Evolutionary conservation across 2,113 vertebrate genomes (phyloP), one percentile per base, ranked within the genome.

Genomic region (Phalacrocorax brasilianus): DNA sequence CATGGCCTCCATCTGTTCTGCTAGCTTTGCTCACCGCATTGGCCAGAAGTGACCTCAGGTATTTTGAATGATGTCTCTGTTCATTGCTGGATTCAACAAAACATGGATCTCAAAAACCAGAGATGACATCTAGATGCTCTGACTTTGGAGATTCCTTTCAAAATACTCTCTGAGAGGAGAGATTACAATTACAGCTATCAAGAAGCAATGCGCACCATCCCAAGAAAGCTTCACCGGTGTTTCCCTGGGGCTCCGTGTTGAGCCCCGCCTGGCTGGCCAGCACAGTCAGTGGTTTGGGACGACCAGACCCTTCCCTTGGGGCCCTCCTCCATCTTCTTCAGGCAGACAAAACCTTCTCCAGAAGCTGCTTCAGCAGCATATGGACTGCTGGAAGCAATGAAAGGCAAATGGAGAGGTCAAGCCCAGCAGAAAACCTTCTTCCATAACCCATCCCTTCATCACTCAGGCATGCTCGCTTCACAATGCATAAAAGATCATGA

Each of bases 261-360:
- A 72, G 32, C 17, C 12, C 21, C 9, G n/a, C 20, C 28, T 27
- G 32, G 14, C 10, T 26, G 13, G n/a, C 44, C 62, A 56, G 40
- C 44, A 42, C 0, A 0, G 1, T 0, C 4, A 23, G 12, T 27
- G 42, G 21, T 23, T 14, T 50, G 13, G 45, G 74, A 75, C 32
- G 33, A 80, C 35, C 21, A 76, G 47, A 45, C 11, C 9, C 27
- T 45, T 74, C 38, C 35, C 24, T 53, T 59, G 55, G n/a, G 14
- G 11, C 16, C 14, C 10, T 84, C 30, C 19, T 77, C 26, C 40
- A 42, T n/a, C 74, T 59, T 56, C 27, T 63, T 45, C 81, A 61
- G 44, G 35, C 68, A 84, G 65, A 73, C 14, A 15, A 68, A 92
- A 58, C 12, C 35, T 63, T 42, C 70, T n/a, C 55, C 42, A 71